A percentile compares a stretch with the other conserved stretches of the same genome.
Conservation (phyloP, 2,888 invertebrate genomes). For the Leucophenga maculata region DNA sequence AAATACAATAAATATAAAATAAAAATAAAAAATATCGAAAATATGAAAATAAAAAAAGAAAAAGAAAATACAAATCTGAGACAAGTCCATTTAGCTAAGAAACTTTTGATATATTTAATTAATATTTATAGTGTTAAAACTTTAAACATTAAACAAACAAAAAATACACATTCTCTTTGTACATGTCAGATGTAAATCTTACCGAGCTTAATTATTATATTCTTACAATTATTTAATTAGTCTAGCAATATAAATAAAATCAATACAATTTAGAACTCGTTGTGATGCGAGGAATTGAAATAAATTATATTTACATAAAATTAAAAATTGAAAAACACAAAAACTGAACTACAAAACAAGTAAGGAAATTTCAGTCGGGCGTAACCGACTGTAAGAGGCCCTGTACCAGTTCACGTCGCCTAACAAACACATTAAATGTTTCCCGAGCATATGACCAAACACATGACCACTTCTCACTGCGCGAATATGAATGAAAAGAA, state of each 20-base stretch:
- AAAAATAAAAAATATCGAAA: slow-evolving; percentile 21
- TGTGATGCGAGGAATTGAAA: neutral
- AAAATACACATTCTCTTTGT: slow-evolving; percentile 32
- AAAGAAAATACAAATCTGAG: slow-evolving; percentile 8
- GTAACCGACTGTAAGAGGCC: too few relatives aligned
- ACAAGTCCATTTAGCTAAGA: slow-evolving; percentile 19
- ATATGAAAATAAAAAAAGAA: slow-evolving; percentile 31
- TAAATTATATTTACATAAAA: slow-evolving; percentile 22
- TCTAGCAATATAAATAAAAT: slow-evolving; percentile 30
- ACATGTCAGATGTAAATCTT: slow-evolving; percentile 28
- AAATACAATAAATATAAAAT: neutral
- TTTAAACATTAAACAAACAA: neutral
- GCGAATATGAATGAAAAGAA: too few relatives aligned
- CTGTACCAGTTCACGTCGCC: too few relatives aligned
- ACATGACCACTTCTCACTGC: too few relatives aligned
- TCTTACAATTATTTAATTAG: slow-evolving; percentile 39
- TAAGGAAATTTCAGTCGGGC: too few relatives aligned
- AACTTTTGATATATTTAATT: neutral
- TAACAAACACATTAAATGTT: too few relatives aligned
- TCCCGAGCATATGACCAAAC: too few relatives aligned
- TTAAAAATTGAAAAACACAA: slow-evolving; percentile 10
- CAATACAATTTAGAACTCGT: slow-evolving; percentile 4
- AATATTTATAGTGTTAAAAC: too few relatives aligned
- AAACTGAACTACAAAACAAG: too few relatives aligned
- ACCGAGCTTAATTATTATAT: slow-evolving; percentile 20